Percentiles rank a stretch among this genome's conserved stretches.
Conservation (phyloP, 1,140 invertebrate genomes). For the Drosophila bipectinata region DNA sequence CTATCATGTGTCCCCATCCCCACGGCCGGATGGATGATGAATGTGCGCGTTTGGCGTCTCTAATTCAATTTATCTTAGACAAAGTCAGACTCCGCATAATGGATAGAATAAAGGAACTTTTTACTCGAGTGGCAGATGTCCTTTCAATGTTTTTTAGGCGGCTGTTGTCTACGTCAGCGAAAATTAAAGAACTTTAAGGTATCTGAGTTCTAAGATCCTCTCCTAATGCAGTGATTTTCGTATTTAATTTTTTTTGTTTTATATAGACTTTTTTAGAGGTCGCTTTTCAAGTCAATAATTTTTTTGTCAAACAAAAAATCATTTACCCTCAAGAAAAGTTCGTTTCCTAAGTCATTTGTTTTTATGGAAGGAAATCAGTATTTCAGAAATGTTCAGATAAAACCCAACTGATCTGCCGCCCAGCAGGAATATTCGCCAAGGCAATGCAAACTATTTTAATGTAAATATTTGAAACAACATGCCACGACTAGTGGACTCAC, state of each 20-base stretch:
- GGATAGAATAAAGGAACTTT: conserved; percentile 61
- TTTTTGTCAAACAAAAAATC: background rate
- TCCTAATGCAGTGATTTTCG: background rate
- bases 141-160: conserved; percentile 59
- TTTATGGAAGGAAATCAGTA: conserved; percentile 18
- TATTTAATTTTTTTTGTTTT: background rate
- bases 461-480: conserved; percentile 75
- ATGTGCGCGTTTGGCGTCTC: conserved; percentile 76
- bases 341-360: conserved; percentile 37
- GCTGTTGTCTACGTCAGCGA: conserved; percentile 29
- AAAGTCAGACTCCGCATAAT: conserved; percentile 68
- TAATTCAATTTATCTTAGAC: conserved; percentile 81
- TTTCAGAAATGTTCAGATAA: conserved; percentile 22
- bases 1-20: conserved; percentile 58
- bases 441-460: conserved; percentile 70
- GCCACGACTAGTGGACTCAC: conserved; percentile 23
- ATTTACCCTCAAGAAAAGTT: background rate
- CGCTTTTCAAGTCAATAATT: background rate
- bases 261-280: background rate
- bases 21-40: conserved; percentile 59
- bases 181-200: conserved; percentile 12
- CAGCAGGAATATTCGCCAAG: conserved; percentile 17
- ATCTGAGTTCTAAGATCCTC: background rate
- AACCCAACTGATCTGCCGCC: conserved; percentile 31
- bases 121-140: conserved; percentile 56